Percentiles rank a stretch among this genome's conserved stretches.
These are phyloP conservation scores for Ophioninae sp. DNA, from an alignment of 2,888 invertebrate genomes.

Conservation along the genomic window DNA sequence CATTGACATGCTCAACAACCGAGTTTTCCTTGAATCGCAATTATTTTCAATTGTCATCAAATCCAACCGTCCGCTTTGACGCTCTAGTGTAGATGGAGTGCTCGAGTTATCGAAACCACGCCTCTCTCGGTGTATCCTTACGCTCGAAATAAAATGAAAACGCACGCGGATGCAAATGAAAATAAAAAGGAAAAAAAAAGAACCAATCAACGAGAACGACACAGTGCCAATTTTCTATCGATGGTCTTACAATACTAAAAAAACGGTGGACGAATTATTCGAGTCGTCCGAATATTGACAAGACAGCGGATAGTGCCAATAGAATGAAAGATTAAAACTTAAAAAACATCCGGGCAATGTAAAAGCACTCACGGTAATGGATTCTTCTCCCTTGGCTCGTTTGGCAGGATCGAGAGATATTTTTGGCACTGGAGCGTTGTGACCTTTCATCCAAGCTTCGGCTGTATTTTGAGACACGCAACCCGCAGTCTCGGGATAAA, in stretches of 20 bases:
- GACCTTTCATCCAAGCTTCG: constrained; percentile 91
- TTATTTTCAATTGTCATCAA: background rate
- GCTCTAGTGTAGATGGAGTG: background rate
- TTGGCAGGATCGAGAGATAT: constrained; percentile 92
- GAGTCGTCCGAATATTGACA: background rate
- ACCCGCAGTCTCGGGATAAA: constrained; percentile 95
- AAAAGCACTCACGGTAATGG: constrained; percentile 83
- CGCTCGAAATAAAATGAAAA: constrained; percentile 59
- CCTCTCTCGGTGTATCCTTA: constrained; percentile 22
- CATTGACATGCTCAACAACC: background rate
- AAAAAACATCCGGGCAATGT: constrained; percentile 22
- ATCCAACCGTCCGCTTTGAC: background rate
- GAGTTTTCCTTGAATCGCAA: background rate
- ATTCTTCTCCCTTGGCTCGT: constrained; percentile 84
- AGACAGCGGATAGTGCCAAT: constrained; percentile 4
- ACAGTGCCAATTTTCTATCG: constrained; percentile 30
- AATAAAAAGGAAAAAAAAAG: constrained; percentile 29
- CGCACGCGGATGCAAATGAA: constrained; percentile 51
- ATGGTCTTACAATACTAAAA: constrained; percentile 30
- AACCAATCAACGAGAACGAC: constrained; percentile 30
- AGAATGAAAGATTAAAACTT: constrained; percentile 20
- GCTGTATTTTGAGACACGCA: constrained; percentile 90
- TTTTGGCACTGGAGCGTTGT: constrained; percentile 88
- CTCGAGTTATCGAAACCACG: constrained; percentile 1
- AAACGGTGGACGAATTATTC: constrained; percentile 15